Evolutionary conservation across 2,113 vertebrate genomes (phyloP).

Genomic region (Potamarius usumacintae): DNA sequence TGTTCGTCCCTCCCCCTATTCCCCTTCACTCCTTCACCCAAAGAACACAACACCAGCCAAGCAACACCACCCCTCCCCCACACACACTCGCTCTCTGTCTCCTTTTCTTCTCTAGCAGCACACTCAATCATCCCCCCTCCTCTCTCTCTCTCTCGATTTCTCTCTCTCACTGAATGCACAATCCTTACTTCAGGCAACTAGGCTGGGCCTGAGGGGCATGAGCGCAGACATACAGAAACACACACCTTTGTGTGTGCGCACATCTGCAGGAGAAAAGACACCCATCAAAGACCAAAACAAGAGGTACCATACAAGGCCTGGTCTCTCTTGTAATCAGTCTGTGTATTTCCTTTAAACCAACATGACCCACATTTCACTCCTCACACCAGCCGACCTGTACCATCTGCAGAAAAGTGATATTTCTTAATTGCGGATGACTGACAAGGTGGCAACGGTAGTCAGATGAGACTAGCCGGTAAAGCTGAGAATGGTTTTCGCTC

Average conservation of each 20-base stretch:
- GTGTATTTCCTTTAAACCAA: not conserved
- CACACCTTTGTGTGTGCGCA: conserved; percentile 59
- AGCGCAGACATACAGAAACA: conserved; percentile 46
- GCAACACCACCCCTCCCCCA: conserved; percentile 57
- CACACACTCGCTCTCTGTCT: conserved; percentile 49
- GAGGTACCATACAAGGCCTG: not conserved
- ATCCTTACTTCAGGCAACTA: conserved; percentile 62
- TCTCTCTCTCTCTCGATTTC: conserved; percentile 29
- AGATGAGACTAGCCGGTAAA: not conserved
- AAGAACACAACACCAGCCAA: conserved; percentile 62
- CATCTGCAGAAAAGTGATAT: not conserved
- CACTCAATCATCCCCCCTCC: conserved; percentile 68
- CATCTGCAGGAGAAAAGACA: conserved; percentile 68
- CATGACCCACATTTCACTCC: conserved; percentile 28
- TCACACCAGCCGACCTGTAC: not conserved
- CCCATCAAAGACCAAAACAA: conserved; percentile 44
- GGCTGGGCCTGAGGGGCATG: conserved; percentile 62
- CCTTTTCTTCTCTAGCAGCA: conserved; percentile 65
- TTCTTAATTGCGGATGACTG: not conserved
- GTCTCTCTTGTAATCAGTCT: conserved; percentile 1
- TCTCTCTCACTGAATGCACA: conserved; percentile 74
- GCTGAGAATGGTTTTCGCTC: not conserved
- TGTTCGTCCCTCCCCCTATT: conserved; percentile 47
- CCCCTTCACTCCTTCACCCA: conserved; percentile 55
- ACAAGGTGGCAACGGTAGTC: not conserved